Conservation (phyloP, 2,113 vertebrate genomes). For the Boulengeromyrus knoepffleri region DNA sequence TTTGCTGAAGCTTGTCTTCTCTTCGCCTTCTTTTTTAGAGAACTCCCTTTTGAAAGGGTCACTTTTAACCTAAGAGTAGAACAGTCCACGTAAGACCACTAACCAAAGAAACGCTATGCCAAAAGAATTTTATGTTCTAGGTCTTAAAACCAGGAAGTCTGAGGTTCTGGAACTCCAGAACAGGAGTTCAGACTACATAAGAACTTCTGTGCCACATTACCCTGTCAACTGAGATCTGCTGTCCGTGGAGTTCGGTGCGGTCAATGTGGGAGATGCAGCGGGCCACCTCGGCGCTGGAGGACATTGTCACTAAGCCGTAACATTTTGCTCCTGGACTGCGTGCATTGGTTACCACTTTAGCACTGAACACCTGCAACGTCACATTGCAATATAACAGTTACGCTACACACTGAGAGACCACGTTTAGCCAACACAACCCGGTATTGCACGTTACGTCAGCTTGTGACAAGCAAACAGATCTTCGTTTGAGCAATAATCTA, state of each 20-base stretch:
- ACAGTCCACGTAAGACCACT: not conserved
- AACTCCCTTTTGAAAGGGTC: constrained; percentile 94
- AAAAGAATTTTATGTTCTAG: not conserved
- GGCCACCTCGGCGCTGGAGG: constrained; percentile 81
- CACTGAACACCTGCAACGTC: constrained; percentile 76
- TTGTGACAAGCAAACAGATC: not conserved
- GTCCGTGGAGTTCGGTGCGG: constrained; percentile 88
- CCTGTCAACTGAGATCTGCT: constrained; percentile 93
- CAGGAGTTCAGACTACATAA: not conserved
- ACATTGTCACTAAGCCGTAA: constrained; percentile 94
- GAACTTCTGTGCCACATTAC: constrained; percentile 54
- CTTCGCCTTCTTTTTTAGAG: constrained; percentile 82
- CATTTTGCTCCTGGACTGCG: constrained; percentile 93
- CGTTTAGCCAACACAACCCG: not conserved
- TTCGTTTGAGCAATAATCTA: constrained; percentile 38
- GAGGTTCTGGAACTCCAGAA: not conserved
- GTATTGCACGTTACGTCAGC: not conserved
- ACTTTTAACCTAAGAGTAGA: constrained; percentile 73
- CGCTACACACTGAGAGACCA: not conserved
- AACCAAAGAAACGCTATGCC: not conserved
- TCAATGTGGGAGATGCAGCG: constrained; percentile 89
- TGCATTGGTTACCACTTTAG: constrained; percentile 95
- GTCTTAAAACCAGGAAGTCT: not conserved
- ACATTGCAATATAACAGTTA: not conserved
- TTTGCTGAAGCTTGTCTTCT: constrained; percentile 73